Evolutionary conservation across 2,113 vertebrate genomes (phyloP), one percentile per base, ranked within the genome.

Genomic region (Lepidothrix coronata): DNA sequence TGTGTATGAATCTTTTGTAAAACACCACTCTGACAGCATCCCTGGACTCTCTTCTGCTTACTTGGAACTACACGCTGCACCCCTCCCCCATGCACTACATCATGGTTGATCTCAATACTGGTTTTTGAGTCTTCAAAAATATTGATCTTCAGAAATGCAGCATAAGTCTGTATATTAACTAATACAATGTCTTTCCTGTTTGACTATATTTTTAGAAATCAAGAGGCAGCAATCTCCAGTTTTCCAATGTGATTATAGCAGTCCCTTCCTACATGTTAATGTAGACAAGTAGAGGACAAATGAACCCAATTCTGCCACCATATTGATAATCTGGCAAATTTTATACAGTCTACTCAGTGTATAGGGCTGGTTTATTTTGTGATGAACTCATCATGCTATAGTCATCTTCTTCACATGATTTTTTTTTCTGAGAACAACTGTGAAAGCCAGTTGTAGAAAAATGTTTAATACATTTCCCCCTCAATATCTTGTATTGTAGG

Each of bases 11-110:
- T 15, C 24, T 77, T 65, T 77, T 77, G 33, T 11, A 72, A 86
- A 61, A 55, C 23, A 58, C 1, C 3, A 4, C 2, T 67, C 58
- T 51, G 33, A 55, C 8, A 76, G 5, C 19, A 46, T 5, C 48
- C 37, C 24, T 61, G 44, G 23, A 39, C 37, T 72, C 17, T n/a
- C 4, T 62, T 24, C 57, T 65, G 31, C 22, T 62, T 81, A 6
- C 10, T 73, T 59, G 35, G 13, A 80, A 27, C 33, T 61, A 33
- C 14, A 19, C 4, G n/a, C 33, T 84, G 14, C 30, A 91, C 14
- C 9, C 6, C 2, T 12, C 3, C 16, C 24, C 4, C 0, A 2
- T 6, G 23, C 7, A 41, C 6, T 55, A 12, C 58, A 72, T 72
- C 30, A 55, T 39, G 6, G 6, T 46, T 63, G 62, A 4, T 30